Conservation (phyloP, 2,888 invertebrate species). For the Synanthedon andrenaeformis region DNA sequence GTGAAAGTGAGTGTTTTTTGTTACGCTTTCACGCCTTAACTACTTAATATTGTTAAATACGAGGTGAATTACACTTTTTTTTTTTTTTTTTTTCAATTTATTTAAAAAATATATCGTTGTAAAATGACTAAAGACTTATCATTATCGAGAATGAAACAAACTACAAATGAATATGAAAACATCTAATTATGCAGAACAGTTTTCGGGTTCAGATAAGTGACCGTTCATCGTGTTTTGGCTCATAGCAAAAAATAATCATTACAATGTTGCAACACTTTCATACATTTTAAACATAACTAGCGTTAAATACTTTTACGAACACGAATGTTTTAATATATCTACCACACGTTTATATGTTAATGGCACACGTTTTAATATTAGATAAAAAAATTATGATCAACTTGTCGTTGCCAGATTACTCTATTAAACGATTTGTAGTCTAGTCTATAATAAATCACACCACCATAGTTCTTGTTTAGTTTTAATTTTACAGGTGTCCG, state of each 20-base stretch:
- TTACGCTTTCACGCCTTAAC: too few relatives aligned
- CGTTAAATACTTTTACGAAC: neutral
- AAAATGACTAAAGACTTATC: too few relatives aligned
- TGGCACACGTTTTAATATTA: slow-evolving; percentile 45
- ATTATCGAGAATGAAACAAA: too few relatives aligned
- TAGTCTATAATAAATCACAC: slow-evolving; percentile 4
- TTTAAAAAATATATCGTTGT: too few relatives aligned
- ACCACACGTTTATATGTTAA: slow-evolving; percentile 22
- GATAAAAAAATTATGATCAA: slow-evolving; percentile 37
- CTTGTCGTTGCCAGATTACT: slow-evolving; percentile 28
- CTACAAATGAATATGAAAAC: too few relatives aligned
- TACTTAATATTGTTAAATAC: too few relatives aligned
- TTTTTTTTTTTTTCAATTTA: too few relatives aligned
- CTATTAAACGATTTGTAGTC: slow-evolving; percentile 22
- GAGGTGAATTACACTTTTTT: too few relatives aligned
- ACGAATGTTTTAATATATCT: slow-evolving; percentile 13
- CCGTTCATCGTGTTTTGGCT: too few relatives aligned
- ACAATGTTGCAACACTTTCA: neutral
- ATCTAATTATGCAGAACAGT: too few relatives aligned
- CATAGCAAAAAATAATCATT: neutral
- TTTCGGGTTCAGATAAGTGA: too few relatives aligned
- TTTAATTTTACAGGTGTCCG: slow-evolving; percentile 2
- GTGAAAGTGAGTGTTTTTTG: too few relatives aligned
- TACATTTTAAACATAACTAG: neutral
- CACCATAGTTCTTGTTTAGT: neutral